Evolutionary conservation across 1,140 invertebrate genomes (phyloP).

Genomic region (Heliconius himera): DNA sequence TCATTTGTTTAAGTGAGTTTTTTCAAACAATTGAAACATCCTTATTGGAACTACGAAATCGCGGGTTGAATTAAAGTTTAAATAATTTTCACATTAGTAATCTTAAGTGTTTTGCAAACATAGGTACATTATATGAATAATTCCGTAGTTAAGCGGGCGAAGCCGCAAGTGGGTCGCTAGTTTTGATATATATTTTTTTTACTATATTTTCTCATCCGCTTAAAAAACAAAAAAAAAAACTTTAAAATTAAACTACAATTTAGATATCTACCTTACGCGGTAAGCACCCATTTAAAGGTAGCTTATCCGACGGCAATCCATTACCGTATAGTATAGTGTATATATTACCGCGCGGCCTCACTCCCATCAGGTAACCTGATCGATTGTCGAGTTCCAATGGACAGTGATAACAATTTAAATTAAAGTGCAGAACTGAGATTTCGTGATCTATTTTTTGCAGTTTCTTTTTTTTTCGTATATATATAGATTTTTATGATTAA

Average conservation of each 20-base stretch:
- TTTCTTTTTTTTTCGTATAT: neutral
- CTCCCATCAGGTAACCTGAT: neutral
- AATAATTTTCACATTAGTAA: too few species aligned
- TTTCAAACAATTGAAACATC: too few species aligned
- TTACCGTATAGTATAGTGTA: constrained; percentile 4
- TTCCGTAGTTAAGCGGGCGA: too few species aligned
- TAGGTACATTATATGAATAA: too few species aligned
- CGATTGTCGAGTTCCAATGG: constrained; percentile 2
- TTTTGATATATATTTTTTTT: too few species aligned
- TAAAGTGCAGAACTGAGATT: constrained; percentile 5
- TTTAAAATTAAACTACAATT: neutral
- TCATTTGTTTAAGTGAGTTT: too few species aligned
- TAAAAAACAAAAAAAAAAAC: neutral
- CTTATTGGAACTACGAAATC: too few species aligned
- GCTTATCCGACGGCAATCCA: constrained; percentile 17
- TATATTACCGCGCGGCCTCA: constrained; percentile 3
- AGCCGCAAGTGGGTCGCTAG: too few species aligned
- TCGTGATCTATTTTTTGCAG: neutral
- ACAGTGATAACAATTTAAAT: constrained; percentile 7
- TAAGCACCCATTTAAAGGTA: constrained; percentile 13
- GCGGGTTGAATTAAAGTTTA: too few species aligned
- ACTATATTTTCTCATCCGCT: neutral
- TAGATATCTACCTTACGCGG: neutral
- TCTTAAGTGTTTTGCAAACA: too few species aligned
- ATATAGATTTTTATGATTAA: neutral